phyloP scores from a whole-genome alignment of 53 echinoderm and acorn worm species.

The Paracentrotus lividus region DNA sequence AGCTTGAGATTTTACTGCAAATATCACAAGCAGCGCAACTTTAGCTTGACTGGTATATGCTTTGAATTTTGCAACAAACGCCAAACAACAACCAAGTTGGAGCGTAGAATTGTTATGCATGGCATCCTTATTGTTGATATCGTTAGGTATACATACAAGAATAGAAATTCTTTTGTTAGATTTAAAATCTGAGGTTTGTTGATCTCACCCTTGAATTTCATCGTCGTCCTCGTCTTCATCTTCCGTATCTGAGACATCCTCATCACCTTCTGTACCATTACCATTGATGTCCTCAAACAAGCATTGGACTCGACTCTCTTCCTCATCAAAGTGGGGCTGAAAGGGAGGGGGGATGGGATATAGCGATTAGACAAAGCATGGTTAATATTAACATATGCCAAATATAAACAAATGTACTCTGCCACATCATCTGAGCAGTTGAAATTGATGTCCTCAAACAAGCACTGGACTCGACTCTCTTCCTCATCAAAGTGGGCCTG shows the following conservation, averaged over 20 bases:
- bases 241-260: slow-evolving; percentile 62
- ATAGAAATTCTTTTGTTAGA: too few species aligned
- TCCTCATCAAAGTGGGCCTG: slow-evolving; percentile 98
- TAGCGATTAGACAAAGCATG: not conserved
- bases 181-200: too few species aligned
- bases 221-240: slow-evolving; percentile 91
- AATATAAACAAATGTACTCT: too few species aligned
- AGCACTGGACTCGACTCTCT: slow-evolving; percentile 80
- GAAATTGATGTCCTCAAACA: slow-evolving; percentile 83
- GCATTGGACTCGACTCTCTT: slow-evolving; percentile 83
- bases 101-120: too few species aligned
- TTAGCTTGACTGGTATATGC: too few species aligned
- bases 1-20: too few species aligned
- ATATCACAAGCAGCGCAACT: too few species aligned
- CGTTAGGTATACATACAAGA: too few species aligned
- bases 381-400: too few species aligned
- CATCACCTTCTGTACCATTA: slow-evolving; percentile 75
- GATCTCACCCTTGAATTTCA: slow-evolving; percentile 93
- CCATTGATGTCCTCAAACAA: slow-evolving; percentile 85
- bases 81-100: too few species aligned
- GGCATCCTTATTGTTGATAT: too few species aligned
- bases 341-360: not conserved
- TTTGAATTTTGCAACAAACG: too few species aligned
- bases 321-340: slow-evolving; percentile 96
- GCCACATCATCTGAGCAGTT: slow-evolving; percentile 75